Evolutionary conservation across 2,888 invertebrate species (phyloP).

Genomic region (Eurytoma adleriae): DNA sequence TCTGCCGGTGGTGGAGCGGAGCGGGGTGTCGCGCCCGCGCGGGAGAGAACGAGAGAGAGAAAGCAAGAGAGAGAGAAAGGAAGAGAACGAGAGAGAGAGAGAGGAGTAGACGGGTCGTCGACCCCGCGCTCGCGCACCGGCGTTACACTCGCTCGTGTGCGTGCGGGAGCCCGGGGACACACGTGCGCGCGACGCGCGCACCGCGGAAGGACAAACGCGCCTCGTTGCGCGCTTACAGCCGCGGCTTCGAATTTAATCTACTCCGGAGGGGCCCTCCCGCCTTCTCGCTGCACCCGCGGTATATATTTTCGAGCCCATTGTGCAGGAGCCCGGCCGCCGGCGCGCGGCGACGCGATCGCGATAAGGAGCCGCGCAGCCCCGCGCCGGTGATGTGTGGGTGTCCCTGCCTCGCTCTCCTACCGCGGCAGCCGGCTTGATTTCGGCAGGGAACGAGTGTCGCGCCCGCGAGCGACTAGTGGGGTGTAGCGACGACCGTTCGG

Average conservation of each 20-base stretch:
- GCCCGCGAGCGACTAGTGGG: too few species aligned
- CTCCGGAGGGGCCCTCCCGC: neutral
- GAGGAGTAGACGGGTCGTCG: conserved; percentile 72
- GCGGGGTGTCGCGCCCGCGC: conserved; percentile 63
- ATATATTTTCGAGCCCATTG: neutral
- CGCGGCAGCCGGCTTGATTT: neutral
- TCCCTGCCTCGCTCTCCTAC: conserved; percentile 36
- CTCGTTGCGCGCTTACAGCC: conserved; percentile 61
- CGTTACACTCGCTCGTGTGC: conserved; percentile 63
- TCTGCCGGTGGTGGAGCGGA: conserved; percentile 68
- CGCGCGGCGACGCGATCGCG: neutral
- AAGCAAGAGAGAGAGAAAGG: conserved; percentile 57
- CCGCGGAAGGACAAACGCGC: conserved; percentile 65
- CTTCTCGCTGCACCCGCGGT: neutral
- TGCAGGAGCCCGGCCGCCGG: neutral
- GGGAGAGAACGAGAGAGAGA: conserved; percentile 4
- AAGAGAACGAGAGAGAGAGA: conserved; percentile 42
- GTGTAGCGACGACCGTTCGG: too few species aligned
- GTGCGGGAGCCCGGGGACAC: neutral
- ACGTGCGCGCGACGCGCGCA: neutral
- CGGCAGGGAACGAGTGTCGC: neutral
- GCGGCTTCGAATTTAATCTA: conserved; percentile 69
- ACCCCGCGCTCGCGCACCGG: conserved; percentile 66
- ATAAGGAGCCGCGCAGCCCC: conserved; percentile 13
- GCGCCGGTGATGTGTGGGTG: conserved; percentile 16